phyloP scores from a whole-genome alignment of 2,888 invertebrate species.

The Cantharis flavilabris region DNA sequence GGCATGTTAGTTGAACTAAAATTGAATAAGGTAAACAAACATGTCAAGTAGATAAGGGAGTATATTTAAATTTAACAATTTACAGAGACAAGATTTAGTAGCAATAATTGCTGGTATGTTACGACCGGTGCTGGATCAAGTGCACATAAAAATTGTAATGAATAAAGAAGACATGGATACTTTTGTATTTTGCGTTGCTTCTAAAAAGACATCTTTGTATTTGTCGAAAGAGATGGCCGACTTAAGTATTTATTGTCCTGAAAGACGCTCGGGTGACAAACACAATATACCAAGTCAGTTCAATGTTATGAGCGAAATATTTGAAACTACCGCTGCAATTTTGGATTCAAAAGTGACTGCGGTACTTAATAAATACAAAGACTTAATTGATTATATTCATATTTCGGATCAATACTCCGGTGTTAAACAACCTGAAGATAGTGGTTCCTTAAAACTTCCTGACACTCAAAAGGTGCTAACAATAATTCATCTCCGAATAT shows the following conservation, averaged over 20 bases:
- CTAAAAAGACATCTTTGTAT: slow-evolving; percentile 83
- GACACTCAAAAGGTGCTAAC: slow-evolving; percentile 48
- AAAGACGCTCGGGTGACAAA: slow-evolving; percentile 51
- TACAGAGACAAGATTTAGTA: slow-evolving; percentile 89
- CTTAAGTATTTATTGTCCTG: slow-evolving; percentile 59
- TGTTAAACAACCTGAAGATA: slow-evolving; percentile 80
- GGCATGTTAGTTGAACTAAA: slow-evolving; percentile 96
- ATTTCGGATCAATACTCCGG: slow-evolving; percentile 97
- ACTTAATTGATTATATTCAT: slow-evolving; percentile 92
- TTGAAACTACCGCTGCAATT: slow-evolving; percentile 83
- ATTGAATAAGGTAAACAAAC: slow-evolving; percentile 74
- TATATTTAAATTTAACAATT: slow-evolving; percentile 17
- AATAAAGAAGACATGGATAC: slow-evolving; percentile 91
- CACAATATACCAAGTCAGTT: slow-evolving; percentile 57
- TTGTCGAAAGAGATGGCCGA: slow-evolving; percentile 93
- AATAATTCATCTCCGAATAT: slow-evolving; percentile 13
- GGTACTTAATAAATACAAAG: slow-evolving; percentile 79
- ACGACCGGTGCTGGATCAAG: slow-evolving; percentile 84
- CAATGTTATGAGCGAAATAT: slow-evolving; percentile 84
- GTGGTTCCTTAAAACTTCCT: slow-evolving; percentile 60
- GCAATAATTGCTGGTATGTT: slow-evolving; percentile 82
- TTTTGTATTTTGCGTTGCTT: slow-evolving; percentile 90
- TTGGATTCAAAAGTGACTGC: slow-evolving; percentile 81
- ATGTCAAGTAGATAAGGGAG: background rate
- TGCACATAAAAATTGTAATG: slow-evolving; percentile 83